A percentile compares a stretch with the other conserved stretches of the same genome.
phyloP scores from a whole-genome alignment of 2,113 vertebrate species.

The Xyliphius kryptos region DNA sequence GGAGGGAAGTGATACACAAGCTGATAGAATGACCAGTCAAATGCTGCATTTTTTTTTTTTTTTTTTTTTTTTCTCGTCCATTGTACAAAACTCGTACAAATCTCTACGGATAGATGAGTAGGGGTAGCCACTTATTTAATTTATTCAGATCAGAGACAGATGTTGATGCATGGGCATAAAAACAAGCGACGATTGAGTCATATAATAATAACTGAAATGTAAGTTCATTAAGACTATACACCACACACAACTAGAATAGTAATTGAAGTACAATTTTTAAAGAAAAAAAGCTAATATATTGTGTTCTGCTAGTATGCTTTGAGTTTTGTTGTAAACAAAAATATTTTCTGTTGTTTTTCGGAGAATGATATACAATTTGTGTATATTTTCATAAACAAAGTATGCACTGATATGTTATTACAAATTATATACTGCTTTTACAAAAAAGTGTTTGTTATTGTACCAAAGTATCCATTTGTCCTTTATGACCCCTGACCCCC shows the following conservation, averaged over 20 bases:
- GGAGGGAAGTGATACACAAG: slow-evolving; percentile 57
- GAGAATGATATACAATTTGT: slow-evolving; percentile 90
- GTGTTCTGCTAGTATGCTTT: slow-evolving; percentile 87
- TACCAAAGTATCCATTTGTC: slow-evolving; percentile 87
- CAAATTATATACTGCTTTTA: slow-evolving; percentile 89
- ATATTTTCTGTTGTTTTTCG: slow-evolving; percentile 68
- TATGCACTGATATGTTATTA: slow-evolving; percentile 94
- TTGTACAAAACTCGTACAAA: slow-evolving; percentile 67
- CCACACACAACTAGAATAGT: slow-evolving; percentile 65
- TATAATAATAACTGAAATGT: slow-evolving; percentile 66
- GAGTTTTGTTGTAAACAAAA: slow-evolving; percentile 71
- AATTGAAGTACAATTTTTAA: slow-evolving; percentile 60
- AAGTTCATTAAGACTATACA: slow-evolving; percentile 75
- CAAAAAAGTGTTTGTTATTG: slow-evolving; percentile 87
- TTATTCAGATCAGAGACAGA: slow-evolving; percentile 75
- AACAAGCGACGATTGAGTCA: slow-evolving; percentile 65
- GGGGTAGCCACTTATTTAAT: slow-evolving; percentile 71
- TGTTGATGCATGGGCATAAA: slow-evolving; percentile 74
- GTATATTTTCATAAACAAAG: slow-evolving; percentile 96
- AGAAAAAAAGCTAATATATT: slow-evolving; percentile 88
- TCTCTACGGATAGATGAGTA: slow-evolving; percentile 51
- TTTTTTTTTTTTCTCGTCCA: slow-evolving; percentile 73
- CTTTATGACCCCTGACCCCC: slow-evolving; percentile 61
- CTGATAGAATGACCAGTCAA: slow-evolving; percentile 73
- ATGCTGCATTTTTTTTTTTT: slow-evolving; percentile 86